phyloP scores from a whole-genome alignment of 2,888 invertebrate genomes.

The Gisinianus flammeolus region DNA sequence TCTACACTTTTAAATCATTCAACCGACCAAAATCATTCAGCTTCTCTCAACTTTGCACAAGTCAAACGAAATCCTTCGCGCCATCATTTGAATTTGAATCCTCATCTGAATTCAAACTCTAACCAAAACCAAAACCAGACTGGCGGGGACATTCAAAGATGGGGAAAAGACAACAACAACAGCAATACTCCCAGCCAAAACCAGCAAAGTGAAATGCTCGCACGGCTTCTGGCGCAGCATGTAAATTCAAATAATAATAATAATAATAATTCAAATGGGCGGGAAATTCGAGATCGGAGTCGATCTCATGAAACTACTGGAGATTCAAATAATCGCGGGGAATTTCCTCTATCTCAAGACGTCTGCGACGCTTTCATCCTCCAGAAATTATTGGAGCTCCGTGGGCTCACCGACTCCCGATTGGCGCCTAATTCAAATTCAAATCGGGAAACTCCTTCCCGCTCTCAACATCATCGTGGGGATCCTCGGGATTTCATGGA shows the following conservation, averaged over 20 bases:
- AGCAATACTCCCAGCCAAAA: no score
- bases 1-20: constrained; percentile 1
- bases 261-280: not conserved
- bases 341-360: not conserved
- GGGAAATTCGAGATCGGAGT: not conserved
- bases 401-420: not conserved
- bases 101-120: not conserved
- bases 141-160: not conserved
- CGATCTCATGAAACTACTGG: no score
- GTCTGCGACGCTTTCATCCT: constrained; percentile 21
- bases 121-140: not conserved
- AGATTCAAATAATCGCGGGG: no score
- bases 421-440: not conserved
- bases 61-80: not conserved
- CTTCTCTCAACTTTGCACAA: not conserved
- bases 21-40: no score
- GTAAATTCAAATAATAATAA: not conserved
- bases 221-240: not conserved
- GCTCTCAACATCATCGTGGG: no score
- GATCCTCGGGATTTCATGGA: not conserved
- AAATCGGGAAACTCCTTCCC: not conserved
- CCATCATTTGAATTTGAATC: not conserved
- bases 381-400: constrained; percentile 9
- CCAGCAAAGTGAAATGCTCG: not conserved
- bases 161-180: not conserved